A percentile compares a stretch with the other conserved stretches of the same genome.
Evolutionary conservation across 1,140 invertebrate species (phyloP).

Genomic region (Drosophila willistoni): DNA sequence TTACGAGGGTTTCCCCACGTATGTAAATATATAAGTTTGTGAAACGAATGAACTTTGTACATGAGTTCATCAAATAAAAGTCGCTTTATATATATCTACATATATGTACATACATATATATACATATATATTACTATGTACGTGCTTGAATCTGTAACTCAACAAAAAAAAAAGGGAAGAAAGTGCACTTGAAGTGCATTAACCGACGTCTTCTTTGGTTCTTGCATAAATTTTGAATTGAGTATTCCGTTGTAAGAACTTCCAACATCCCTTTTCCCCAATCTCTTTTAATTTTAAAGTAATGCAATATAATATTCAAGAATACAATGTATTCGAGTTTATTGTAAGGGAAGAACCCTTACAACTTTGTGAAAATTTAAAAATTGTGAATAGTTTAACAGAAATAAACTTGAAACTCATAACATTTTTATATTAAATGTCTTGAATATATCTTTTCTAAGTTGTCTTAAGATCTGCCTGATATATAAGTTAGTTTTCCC

Average conservation of each 20-base stretch:
- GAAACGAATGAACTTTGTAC: not conserved
- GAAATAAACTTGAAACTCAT: no score
- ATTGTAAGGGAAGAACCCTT: no score
- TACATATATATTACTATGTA: not conserved
- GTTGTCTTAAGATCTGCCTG: no score
- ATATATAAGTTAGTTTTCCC: no score
- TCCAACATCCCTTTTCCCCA: no score
- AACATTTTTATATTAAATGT: no score
- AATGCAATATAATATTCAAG: not conserved
- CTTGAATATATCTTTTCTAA: no score
- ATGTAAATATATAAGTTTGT: not conserved
- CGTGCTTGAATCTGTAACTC: not conserved
- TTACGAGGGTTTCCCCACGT: slow-evolving; percentile 5
- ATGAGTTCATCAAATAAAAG: not conserved
- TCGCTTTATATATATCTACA: not conserved
- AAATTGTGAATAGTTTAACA: not conserved
- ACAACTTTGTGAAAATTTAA: not conserved
- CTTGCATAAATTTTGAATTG: not conserved
- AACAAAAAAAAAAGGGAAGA: not conserved
- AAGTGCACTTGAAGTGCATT: not conserved
- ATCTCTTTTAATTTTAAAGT: not conserved
- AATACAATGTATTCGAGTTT: not conserved
- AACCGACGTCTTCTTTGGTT: slow-evolving; percentile 3
- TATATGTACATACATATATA: not conserved
- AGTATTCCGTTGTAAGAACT: not conserved